Base-by-base conservation (phyloP, 1,140 invertebrate species). In the Trichomalopsis sarcophagae region DNA sequence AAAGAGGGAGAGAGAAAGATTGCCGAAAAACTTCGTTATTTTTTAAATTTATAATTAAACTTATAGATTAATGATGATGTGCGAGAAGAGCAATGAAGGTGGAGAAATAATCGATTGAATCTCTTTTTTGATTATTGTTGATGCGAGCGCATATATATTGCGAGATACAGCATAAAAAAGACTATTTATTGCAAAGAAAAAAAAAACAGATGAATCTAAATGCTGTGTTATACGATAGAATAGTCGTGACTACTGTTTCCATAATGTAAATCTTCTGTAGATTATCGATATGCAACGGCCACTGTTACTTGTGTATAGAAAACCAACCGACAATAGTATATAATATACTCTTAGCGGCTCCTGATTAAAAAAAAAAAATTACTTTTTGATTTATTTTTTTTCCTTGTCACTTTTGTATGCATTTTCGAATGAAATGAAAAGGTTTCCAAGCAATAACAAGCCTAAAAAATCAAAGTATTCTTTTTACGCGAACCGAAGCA, bases 121-220 rank as follows among this genome's bases (percentile, higher is more conserved):
- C 80, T 69, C 69, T 84, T 84, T 79, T 78, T 81, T 79, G 14
- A 80, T 73, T 80, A 79, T 84, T 84, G 47, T 68, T 80, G 77
- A 84, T 33, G 9, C 30, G 69, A 84, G 11, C 11, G 33, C 66
- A 47, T 66, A 66, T 62, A 3, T 23, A 79, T 44, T 81, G 36
- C 23, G 23, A 33, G 50, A 71, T 33, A 23, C 76, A 80, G 47
- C 47, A 80, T 62, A 11, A 36, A 73, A 73, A 80, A 74, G 27
- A 84, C 83, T 84, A 81, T 84, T 84, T 74, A 84, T 80, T 80
- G 40, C 27, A 69, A 44, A 71, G 11, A 81, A 81, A 84, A 80
- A 74, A 44, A 84, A 80, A 74, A 74, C 44, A 81, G 75, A 71
- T 27, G 68, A 71, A 71, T 33, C 27, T 80, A 44, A 84, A 50